Conservation (phyloP, 2,888 invertebrate genomes). For the Sepiola atlantica region DNA sequence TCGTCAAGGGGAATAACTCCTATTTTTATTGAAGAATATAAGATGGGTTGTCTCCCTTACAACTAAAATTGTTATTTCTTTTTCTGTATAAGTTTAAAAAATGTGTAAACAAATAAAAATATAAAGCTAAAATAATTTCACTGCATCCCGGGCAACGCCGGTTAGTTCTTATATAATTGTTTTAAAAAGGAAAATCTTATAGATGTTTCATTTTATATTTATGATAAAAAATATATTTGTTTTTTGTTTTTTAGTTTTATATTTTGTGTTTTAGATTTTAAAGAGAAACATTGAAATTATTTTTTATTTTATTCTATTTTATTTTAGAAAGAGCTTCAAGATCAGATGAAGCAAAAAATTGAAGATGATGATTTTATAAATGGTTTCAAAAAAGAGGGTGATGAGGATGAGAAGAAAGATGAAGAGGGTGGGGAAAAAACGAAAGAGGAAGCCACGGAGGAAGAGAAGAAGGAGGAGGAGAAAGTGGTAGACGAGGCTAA, state of each 20-base stretch:
- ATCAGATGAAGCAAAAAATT: conserved; percentile 42
- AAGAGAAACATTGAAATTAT: neutral
- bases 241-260: neutral
- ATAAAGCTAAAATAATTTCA: too few relatives aligned
- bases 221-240: too few relatives aligned
- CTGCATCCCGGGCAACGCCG: too few relatives aligned
- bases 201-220: too few relatives aligned
- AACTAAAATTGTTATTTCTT: too few relatives aligned
- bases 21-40: too few relatives aligned
- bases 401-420: conserved; percentile 48
- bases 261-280: neutral
- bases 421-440: conserved; percentile 37
- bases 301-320: neutral
- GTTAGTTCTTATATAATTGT: too few relatives aligned
- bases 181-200: too few relatives aligned
- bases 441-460: conserved; percentile 47
- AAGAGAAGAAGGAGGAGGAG: conserved; percentile 54
- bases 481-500: conserved; percentile 49
- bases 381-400: conserved; percentile 42
- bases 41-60: too few relatives aligned
- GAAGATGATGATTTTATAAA: conserved; percentile 39
- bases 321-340: conserved; percentile 39
- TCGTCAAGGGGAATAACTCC: too few relatives aligned
- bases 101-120: too few relatives aligned
- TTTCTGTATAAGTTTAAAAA: too few relatives aligned